phyloP scores from a whole-genome alignment of 2,113 vertebrate genomes.

The Tachuris rubrigastra region DNA sequence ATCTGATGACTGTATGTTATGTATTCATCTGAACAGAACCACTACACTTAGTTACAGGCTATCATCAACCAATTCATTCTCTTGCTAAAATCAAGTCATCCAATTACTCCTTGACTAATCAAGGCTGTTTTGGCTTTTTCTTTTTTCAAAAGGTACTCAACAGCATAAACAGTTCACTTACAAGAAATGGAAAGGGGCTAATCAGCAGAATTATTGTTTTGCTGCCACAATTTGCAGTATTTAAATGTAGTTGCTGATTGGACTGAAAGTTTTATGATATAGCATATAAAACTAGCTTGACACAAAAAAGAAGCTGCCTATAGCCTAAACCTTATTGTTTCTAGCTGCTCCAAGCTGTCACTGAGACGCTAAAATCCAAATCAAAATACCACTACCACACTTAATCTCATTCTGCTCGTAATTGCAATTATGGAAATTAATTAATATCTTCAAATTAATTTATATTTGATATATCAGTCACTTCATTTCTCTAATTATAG shows the following conservation, averaged over 20 bases:
- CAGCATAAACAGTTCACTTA: conserved; percentile 99
- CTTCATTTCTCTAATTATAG: conserved; percentile 2
- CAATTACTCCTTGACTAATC: conserved; percentile 99
- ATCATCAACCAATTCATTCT: conserved; percentile 96
- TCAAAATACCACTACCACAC: neutral
- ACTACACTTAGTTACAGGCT: conserved; percentile 93
- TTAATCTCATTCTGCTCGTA: neutral
- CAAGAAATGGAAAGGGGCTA: conserved; percentile 99
- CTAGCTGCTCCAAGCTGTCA: neutral
- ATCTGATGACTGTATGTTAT: conserved; percentile 84
- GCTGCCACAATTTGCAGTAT: conserved; percentile 99
- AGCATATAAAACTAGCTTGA: conserved; percentile 81
- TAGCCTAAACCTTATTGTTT: conserved; percentile 66
- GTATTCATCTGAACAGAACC: conserved; percentile 89
- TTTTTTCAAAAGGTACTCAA: conserved; percentile 99
- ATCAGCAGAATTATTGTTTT: conserved; percentile 99
- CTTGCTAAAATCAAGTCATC: conserved; percentile 99
- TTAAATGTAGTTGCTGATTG: conserved; percentile 99
- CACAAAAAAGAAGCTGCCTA: conserved; percentile 67
- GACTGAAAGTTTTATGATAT: conserved; percentile 94
- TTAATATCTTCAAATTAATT: conserved; percentile 5
- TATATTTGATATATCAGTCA: neutral
- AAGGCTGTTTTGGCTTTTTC: conserved; percentile 99
- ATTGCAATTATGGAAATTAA: conserved; percentile 36
- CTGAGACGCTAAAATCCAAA: neutral